A percentile compares a stretch with the other conserved stretches of the same genome.
These are phyloP conservation scores for Hemibagrus guttatus DNA, from an alignment of 2,797 vertebrate species.

Conservation along the genomic window DNA sequence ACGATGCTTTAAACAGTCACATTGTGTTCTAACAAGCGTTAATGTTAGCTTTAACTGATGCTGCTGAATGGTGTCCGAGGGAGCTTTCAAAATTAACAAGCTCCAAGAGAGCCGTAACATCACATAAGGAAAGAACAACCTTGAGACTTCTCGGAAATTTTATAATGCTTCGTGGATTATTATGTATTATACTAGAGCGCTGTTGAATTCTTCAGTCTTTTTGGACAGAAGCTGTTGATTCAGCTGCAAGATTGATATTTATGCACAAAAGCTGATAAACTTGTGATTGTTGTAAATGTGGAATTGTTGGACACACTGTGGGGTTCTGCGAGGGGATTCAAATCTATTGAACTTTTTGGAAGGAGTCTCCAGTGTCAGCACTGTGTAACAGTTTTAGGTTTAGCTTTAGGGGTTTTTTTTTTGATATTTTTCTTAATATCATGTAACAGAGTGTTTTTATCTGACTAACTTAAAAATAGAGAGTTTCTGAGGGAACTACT, in stretches of 20 bases:
- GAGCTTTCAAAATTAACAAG: constrained; percentile 22
- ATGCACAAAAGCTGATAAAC: neutral
- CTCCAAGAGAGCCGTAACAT: constrained; percentile 17
- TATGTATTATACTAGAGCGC: neutral
- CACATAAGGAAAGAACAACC: constrained; percentile 25
- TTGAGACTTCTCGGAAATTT: constrained; percentile 4
- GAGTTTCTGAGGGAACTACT: neutral
- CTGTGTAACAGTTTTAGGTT: neutral
- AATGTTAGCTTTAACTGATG: constrained; percentile 22
- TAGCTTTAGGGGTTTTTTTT: neutral
- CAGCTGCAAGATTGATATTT: neutral
- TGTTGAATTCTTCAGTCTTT: neutral
- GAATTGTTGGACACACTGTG: neutral
- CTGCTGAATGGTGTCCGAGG: constrained; percentile 31
- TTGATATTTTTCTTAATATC: neutral
- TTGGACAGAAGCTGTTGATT: constrained; percentile 5
- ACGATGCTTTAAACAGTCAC: constrained; percentile 20
- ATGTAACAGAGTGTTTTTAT: neutral
- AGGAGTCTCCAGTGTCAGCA: neutral
- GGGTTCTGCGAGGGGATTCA: neutral
- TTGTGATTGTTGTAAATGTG: neutral
- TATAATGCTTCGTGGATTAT: constrained; percentile 1
- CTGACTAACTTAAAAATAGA: neutral
- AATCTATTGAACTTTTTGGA: neutral
- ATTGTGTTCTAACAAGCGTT: constrained; percentile 20